These are phyloP conservation scores for Ursus arctos DNA, from an alignment of 2,113 vertebrate genomes.

Conservation along the genomic window DNA sequence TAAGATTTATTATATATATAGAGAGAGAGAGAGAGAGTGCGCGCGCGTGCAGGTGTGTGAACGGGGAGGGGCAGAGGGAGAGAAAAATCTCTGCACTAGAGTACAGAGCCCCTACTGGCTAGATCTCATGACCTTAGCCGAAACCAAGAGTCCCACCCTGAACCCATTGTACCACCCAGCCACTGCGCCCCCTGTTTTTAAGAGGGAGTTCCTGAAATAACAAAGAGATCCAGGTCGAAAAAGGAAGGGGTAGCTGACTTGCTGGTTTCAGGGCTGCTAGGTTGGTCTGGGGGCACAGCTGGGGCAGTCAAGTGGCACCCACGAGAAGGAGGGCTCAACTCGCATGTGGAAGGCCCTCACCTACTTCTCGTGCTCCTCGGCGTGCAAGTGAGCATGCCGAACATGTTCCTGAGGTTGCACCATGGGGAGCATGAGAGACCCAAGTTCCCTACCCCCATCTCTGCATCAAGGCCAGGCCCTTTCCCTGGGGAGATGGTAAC, in stretches of 20 bases:
- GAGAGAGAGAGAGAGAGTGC: too few relatives aligned
- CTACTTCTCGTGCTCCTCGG: neutral
- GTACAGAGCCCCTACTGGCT: too few relatives aligned
- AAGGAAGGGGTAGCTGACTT: accelerated
- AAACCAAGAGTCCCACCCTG: too few relatives aligned
- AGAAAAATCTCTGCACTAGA: too few relatives aligned
- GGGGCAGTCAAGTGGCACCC: neutral
- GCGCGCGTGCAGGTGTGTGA: too few relatives aligned
- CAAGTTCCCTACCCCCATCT: neutral
- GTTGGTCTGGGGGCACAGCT: neutral
- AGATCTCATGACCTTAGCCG: too few relatives aligned
- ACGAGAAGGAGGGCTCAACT: neutral
- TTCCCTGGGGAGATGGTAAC: neutral
- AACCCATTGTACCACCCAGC: neutral
- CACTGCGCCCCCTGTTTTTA: neutral
- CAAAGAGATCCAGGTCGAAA: neutral
- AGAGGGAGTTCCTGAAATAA: slow-evolving; percentile 11
- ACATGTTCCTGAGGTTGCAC: neutral
- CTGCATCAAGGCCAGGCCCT: neutral
- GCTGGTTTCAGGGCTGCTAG: neutral
- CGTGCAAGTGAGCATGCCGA: neutral
- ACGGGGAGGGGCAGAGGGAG: too few relatives aligned
- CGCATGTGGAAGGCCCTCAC: neutral
- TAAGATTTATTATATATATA: too few relatives aligned
- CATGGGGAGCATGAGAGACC: neutral